Percentiles rank a stretch among this genome's conserved stretches.
These are phyloP conservation scores for Desmodus rotundus DNA, from an alignment of 2,113 vertebrate genomes.

Conservation along the genomic window DNA sequence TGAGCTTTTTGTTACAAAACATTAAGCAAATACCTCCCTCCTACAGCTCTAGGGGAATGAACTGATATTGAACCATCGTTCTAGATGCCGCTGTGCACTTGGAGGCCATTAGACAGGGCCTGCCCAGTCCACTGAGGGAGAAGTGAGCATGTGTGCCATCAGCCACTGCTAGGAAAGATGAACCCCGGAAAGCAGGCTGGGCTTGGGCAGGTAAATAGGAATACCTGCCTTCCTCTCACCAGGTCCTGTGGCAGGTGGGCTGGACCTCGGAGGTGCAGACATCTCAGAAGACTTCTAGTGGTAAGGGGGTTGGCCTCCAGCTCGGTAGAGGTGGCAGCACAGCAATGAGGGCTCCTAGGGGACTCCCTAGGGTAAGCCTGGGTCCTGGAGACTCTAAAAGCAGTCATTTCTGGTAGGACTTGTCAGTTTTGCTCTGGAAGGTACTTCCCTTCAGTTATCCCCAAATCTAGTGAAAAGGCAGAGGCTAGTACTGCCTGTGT, in stretches of 20 bases:
- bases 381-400: background rate
- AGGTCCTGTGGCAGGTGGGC: background rate
- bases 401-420: background rate
- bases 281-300: background rate
- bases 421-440: background rate
- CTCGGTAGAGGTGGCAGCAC: background rate
- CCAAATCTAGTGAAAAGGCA: background rate
- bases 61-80: background rate
- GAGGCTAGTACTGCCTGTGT: background rate
- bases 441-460: background rate
- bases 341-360: background rate
- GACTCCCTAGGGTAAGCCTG: background rate
- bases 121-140: background rate
- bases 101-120: background rate
- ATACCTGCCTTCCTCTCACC: background rate
- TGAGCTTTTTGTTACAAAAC: constrained; percentile 51
- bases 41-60: background rate
- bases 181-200: background rate
- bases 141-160: background rate
- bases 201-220: background rate
- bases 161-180: background rate
- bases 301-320: background rate
- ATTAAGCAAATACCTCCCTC: constrained; percentile 29
- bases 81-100: background rate
- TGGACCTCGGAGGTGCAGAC: background rate